phyloP scores from a whole-genome alignment of 2,888 invertebrate species.

The Tipula helvola region DNA sequence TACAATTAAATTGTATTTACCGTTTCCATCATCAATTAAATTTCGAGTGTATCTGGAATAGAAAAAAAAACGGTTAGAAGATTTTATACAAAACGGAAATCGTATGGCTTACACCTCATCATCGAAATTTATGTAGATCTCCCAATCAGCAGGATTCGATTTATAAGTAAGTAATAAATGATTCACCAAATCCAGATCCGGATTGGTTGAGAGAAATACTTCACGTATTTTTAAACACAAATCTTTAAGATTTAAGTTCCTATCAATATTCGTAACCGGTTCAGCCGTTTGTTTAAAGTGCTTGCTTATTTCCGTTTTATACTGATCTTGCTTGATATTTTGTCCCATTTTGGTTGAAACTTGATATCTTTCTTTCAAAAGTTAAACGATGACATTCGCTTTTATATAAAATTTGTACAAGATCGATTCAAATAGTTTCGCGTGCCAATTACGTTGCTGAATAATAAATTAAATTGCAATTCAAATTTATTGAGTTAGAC shows the following conservation, averaged over 20 bases:
- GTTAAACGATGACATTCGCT: no score
- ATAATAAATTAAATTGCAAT: no score
- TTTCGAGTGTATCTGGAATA: conserved; percentile 79
- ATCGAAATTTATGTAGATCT: neutral
- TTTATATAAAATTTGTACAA: no score
- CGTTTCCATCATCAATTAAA: conserved; percentile 90
- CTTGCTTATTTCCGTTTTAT: no score
- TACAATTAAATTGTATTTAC: conserved; percentile 92
- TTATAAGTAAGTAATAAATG: neutral
- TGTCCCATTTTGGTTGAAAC: no score
- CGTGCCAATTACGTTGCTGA: no score
- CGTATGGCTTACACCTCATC: neutral
- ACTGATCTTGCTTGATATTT: no score
- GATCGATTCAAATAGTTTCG: no score
- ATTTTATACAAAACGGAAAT: no score
- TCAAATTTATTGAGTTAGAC: no score
- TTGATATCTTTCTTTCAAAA: no score
- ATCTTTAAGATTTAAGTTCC: neutral
- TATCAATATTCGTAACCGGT: neutral
- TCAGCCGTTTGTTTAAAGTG: neutral
- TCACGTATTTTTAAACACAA: neutral
- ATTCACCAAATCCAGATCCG: neutral
- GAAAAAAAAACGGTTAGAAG: no score
- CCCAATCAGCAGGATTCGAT: neutral
- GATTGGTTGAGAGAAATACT: neutral